Percentiles rank a stretch among this genome's conserved stretches.
Conservation (phyloP, 2,113 vertebrate genomes). For the Clarias magur region DNA sequence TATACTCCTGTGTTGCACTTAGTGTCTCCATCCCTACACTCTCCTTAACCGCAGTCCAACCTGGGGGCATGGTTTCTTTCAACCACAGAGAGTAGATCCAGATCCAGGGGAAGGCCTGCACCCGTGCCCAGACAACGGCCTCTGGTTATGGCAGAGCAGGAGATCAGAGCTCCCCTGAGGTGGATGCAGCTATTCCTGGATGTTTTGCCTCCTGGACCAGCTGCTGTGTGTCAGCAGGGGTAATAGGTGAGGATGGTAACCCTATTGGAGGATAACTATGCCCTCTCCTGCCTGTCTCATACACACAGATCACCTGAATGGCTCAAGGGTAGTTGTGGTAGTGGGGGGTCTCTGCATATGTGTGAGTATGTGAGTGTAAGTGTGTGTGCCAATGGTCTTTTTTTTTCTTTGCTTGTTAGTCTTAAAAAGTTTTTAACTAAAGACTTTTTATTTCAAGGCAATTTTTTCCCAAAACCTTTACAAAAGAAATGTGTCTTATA, state of each 20-base stretch:
- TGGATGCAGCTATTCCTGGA: constrained; percentile 71
- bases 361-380: constrained; percentile 43
- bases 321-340: constrained; percentile 61
- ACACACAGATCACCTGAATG: constrained; percentile 80
- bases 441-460: neutral
- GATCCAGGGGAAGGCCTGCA: neutral
- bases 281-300: constrained; percentile 70
- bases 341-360: constrained; percentile 44
- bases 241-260: constrained; percentile 77
- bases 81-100: constrained; percentile 5
- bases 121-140: constrained; percentile 16
- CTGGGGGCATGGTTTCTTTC: constrained; percentile 27
- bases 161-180: constrained; percentile 9
- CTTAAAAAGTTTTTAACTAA: neutral
- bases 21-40: neutral
- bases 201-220: constrained; percentile 71
- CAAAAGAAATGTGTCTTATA: neutral
- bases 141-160: constrained; percentile 12
- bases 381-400: constrained; percentile 36
- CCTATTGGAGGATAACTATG: constrained; percentile 71
- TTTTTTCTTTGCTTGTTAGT: neutral
- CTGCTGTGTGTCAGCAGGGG: constrained; percentile 54
- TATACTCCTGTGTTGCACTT: neutral
- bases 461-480: neutral
- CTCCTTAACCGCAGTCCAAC: constrained; percentile 32